Evolutionary conservation across 23 tunicate genomes (phyloP).

Genomic region (Pegea sp.): DNA sequence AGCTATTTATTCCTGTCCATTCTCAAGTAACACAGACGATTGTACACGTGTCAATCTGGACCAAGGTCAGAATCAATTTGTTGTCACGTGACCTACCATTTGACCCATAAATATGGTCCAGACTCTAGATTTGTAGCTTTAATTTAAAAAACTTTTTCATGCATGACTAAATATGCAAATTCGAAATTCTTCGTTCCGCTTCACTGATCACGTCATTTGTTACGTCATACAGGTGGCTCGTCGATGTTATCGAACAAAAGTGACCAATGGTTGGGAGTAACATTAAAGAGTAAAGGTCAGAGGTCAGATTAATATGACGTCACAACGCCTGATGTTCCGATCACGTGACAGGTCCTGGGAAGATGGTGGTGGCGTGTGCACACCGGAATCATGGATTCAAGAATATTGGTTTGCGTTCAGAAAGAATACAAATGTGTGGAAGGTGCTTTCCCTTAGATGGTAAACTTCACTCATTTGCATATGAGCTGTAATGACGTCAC

Average conservation of each 20-base stretch:
- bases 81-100: no score
- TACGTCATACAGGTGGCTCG: constrained; percentile 13
- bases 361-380: constrained; percentile 51
- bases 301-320: no score
- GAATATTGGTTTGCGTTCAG: background rate
- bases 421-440: constrained; percentile 45
- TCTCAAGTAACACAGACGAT: constrained; percentile 31
- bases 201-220: background rate
- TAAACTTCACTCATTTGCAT: no score
- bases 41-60: constrained; percentile 64
- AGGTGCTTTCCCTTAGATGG: constrained; percentile 69
- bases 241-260: constrained; percentile 16
- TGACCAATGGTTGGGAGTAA: constrained; percentile 84
- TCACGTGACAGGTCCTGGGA: constrained; percentile 31
- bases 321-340: no score
- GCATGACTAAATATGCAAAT: background rate
- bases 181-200: no score
- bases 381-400: constrained; percentile 18
- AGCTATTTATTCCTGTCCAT: constrained; percentile 50
- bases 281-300: constrained; percentile 59
- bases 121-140: no score
- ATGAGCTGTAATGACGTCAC: no score
- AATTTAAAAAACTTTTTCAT: background rate
- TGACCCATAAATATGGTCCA: no score
- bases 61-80: constrained; percentile 26